Evolutionary conservation across 2,797 vertebrate genomes (phyloP), one percentile per base, ranked within the genome.

Genomic region (Graptemys geographica): DNA sequence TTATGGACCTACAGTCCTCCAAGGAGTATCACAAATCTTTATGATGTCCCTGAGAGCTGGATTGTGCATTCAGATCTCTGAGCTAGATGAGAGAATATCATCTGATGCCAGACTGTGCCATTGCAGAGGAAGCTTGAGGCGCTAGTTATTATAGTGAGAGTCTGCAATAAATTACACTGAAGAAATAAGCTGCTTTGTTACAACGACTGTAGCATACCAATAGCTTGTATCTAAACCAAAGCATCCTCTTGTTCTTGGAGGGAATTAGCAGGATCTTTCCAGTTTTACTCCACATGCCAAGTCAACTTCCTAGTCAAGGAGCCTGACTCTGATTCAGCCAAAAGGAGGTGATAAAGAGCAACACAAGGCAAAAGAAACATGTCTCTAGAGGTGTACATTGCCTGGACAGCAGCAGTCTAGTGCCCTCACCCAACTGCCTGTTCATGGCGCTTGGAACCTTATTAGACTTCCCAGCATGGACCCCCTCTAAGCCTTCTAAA

Each of bases 81-180:
- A 72, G 4, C 84, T 37, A 78, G 62, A 79, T 27, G 72, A 62
- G 51, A 72, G 78, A 91, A 85, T 62, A 8, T 16, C 94, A 51
- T 78, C 15, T 23, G 53, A 76, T 62, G 86, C 83, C 86, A 78
- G 44, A 49, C 53, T 69, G 53, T 12, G 47, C 62, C 72, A 1
- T n/a, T 1, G 1, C 86, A 91, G 84, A 53, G 89, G 81, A 84
- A 55, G 27, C 11, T 84, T 12, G 87, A 87, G 72, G 6, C 83
- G 9, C 62, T 94, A 92, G 79, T 79, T 94, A 56, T 90, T 95
- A 84, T 83, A 52, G 57, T 33, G 49, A 81, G 65, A 93, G 81
- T 13, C 31, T 33, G 86, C 69, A 90, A 92, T 95, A 92, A 92
- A 93, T 92, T 89, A 82, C 65, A 47, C 83, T 25, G 86, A 15